phyloP scores from a whole-genome alignment of 2,888 invertebrate species.

The Stenodera caucasica region DNA sequence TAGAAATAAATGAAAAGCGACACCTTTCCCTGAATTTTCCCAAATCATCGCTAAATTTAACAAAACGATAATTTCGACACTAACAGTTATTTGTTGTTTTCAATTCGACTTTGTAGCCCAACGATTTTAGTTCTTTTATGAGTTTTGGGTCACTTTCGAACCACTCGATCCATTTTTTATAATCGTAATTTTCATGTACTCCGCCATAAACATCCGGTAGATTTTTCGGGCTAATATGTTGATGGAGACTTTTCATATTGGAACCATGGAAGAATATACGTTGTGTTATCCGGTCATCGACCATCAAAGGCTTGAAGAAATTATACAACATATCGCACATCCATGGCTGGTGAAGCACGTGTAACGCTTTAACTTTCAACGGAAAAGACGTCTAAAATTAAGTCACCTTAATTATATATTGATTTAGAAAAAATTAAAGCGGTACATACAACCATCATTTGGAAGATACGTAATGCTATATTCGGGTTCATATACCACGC shows the following conservation, averaged over 20 bases:
- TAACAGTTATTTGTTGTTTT: too few species aligned
- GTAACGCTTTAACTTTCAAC: constrained; percentile 70
- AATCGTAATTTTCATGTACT: constrained; percentile 68
- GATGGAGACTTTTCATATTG: constrained; percentile 70
- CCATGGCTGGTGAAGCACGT: constrained; percentile 79
- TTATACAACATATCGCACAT: constrained; percentile 74
- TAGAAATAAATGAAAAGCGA: too few species aligned
- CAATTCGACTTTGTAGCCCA: constrained; percentile 53
- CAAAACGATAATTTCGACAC: too few species aligned
- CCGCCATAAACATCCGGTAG: constrained; percentile 68
- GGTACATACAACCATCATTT: constrained; percentile 67
- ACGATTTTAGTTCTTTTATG: constrained; percentile 63
- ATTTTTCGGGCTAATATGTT: constrained; percentile 68
- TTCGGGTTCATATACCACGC: constrained; percentile 73
- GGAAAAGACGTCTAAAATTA: constrained; percentile 68
- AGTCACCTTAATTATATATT: neutral
- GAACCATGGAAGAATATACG: constrained; percentile 68
- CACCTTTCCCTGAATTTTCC: too few species aligned
- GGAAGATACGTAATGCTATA: constrained; percentile 67
- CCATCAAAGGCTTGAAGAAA: constrained; percentile 74
- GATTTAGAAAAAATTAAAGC: constrained; percentile 33
- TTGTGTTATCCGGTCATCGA: constrained; percentile 65
- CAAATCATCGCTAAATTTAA: too few species aligned
- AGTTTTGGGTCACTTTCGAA: constrained; percentile 61
- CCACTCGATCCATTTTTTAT: constrained; percentile 71